Conservation (phyloP, 1,140 invertebrate genomes). For the Macrobrachium nipponense region DNA sequence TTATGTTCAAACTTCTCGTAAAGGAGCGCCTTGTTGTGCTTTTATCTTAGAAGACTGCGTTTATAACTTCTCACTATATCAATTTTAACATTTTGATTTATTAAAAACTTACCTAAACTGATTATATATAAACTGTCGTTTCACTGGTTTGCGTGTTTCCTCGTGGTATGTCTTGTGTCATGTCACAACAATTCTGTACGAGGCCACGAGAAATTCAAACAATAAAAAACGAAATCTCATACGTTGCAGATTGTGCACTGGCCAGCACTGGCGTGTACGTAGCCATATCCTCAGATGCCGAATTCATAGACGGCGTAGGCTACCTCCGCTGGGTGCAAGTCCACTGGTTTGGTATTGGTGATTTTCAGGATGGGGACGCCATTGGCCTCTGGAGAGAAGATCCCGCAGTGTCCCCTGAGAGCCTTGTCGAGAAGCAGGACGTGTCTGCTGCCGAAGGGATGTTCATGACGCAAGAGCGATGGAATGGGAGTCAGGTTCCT, state of each 20-base stretch:
- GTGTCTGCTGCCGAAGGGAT: constrained; percentile 43
- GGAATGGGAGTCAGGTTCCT: constrained; percentile 55
- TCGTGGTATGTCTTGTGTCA: too few species aligned
- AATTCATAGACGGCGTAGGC: constrained; percentile 33
- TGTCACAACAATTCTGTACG: too few species aligned
- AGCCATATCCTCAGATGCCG: constrained; percentile 40
- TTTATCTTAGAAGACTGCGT: too few species aligned
- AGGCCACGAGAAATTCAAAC: too few species aligned
- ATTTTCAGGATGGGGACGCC: constrained; percentile 45
- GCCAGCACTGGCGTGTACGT: constrained; percentile 41
- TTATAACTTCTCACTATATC: too few species aligned
- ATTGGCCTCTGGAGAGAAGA: constrained; percentile 62
- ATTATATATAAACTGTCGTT: too few species aligned
- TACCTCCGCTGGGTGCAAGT: constrained; percentile 63
- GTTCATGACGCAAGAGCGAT: constrained; percentile 48
- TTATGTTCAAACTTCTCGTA: too few species aligned
- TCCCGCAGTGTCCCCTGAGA: constrained; percentile 18
- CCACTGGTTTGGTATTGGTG: constrained; percentile 61
- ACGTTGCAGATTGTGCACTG: constrained; percentile 48
- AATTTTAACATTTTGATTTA: too few species aligned
- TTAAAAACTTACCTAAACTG: too few species aligned
- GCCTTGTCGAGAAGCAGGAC: constrained; percentile 17
- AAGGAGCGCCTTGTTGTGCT: too few species aligned
- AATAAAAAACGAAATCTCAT: neutral
- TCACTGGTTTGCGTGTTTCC: too few species aligned